Conservation (phyloP, 2,888 invertebrate species). For the Tipula vernalis region DNA sequence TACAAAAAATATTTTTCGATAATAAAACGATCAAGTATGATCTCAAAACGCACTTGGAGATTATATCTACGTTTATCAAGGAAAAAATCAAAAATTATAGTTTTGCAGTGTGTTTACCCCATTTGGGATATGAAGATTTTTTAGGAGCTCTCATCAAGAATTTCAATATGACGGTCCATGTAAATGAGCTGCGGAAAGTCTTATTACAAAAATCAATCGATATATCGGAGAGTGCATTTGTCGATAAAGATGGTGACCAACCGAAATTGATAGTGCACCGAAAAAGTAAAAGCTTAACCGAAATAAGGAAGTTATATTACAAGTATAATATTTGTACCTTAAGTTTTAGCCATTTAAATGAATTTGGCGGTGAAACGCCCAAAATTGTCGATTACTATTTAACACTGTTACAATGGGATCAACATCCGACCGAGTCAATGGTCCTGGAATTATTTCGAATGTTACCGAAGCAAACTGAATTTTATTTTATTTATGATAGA, state of each 20-base stretch:
- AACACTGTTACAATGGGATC: not conserved
- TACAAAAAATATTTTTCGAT: not conserved
- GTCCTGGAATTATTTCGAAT: not conserved
- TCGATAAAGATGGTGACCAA: not conserved
- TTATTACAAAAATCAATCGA: not conserved
- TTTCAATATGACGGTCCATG: not conserved
- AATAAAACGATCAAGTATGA: not conserved
- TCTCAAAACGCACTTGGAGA: not conserved
- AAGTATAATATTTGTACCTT: not conserved
- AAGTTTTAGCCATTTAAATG: not conserved
- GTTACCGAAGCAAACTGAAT: not conserved
- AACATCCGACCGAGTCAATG: not conserved
- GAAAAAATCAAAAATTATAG: not conserved
- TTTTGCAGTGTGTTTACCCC: not conserved
- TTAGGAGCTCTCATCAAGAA: not conserved
- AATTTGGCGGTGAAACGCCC: not conserved
- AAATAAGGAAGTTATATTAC: not conserved
- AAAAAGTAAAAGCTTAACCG: not conserved
- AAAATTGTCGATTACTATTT: not conserved
- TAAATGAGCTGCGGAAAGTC: not conserved
- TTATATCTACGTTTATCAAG: not conserved
- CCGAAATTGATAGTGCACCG: not conserved
- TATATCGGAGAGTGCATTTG: not conserved
- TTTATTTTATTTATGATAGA: not conserved
- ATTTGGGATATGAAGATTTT: constrained; percentile 6